Base-by-base conservation (phyloP, 2,113 vertebrate genomes). In the Percina caprodes region DNA sequence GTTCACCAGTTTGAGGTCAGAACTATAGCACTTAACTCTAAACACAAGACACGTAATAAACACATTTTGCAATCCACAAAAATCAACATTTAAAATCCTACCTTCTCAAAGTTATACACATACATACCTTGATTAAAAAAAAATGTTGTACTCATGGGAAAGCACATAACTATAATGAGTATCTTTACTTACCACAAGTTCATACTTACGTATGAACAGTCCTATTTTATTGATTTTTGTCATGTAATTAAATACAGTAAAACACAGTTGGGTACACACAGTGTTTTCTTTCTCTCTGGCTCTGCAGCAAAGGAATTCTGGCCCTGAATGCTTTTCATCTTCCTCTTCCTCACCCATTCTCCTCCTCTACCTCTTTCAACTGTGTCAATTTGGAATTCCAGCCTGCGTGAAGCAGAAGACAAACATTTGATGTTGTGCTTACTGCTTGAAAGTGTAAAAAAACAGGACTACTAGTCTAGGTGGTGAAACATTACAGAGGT, bases 1-100 rank as follows among this genome's bases (percentile, higher is more conserved):
- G 90, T 99, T 85, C 95, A 91, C 18, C 95, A 93, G 69, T 97
- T 97, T 86, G 97, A 99, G 97, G 98, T 99, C 89, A 93, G 95
- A 42, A 16, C 6, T 13, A 19, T 14, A 54, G 16, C 11, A 2
- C 24, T 60, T 54, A 35, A 77, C 8, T 70, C 52, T 39, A 16
- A 58, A 51, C 11, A n/a, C 48, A 51, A 71, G 58, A 21, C 6
- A 14, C 2, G 0, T 23, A 30, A 45, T 45, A 46, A 61, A 3
- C 24, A 58, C 13, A 39, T 45, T 16, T 58, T 39, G 10, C 13
- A 46, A 9, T 42, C 33, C 3, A 48, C 26, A 11, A n/a, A 69
- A 24, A 65, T 33, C 3, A 8, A 45, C 7, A 18, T 33, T 67
- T 30, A n/a, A 71, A 65, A 65, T 3, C 16, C 26, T 26, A 58